These are phyloP conservation scores for Sylvia atricapilla DNA, from an alignment of 2,113 vertebrate genomes.

Conservation along the genomic window DNA sequence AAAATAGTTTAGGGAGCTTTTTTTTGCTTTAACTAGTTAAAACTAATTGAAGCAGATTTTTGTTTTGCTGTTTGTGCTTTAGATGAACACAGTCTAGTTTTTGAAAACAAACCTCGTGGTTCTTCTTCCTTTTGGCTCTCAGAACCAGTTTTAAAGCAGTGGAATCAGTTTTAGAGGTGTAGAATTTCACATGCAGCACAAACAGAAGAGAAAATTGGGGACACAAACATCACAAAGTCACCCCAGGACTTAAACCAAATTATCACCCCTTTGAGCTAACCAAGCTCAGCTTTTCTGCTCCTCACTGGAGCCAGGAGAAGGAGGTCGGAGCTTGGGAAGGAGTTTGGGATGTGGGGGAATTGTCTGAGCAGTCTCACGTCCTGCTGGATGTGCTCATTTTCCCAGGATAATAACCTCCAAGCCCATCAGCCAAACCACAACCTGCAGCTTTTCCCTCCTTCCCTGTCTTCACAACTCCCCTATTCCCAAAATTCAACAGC, in stretches of 20 bases:
- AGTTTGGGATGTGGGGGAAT: accelerated
- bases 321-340: accelerated
- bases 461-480: background rate
- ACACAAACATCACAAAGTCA: too few relatives aligned
- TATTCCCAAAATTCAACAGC: background rate
- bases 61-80: too few relatives aligned
- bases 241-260: background rate
- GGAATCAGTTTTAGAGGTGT: too few relatives aligned
- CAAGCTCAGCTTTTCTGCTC: background rate
- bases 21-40: too few relatives aligned
- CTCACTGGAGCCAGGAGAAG: background rate
- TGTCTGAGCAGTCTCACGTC: background rate
- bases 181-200: too few relatives aligned
- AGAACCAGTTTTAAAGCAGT: too few relatives aligned
- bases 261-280: background rate
- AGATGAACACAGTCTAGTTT: too few relatives aligned
- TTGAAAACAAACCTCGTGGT: too few relatives aligned
- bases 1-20: too few relatives aligned
- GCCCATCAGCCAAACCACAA: background rate
- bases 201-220: too few relatives aligned
- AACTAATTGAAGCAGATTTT: too few relatives aligned
- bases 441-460: background rate
- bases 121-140: too few relatives aligned
- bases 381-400: background rate
- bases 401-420: background rate